A percentile compares a stretch with the other conserved stretches of the same genome.
Conservation (phyloP, 2,113 vertebrate genomes). For the Xenus cinereus region DNA sequence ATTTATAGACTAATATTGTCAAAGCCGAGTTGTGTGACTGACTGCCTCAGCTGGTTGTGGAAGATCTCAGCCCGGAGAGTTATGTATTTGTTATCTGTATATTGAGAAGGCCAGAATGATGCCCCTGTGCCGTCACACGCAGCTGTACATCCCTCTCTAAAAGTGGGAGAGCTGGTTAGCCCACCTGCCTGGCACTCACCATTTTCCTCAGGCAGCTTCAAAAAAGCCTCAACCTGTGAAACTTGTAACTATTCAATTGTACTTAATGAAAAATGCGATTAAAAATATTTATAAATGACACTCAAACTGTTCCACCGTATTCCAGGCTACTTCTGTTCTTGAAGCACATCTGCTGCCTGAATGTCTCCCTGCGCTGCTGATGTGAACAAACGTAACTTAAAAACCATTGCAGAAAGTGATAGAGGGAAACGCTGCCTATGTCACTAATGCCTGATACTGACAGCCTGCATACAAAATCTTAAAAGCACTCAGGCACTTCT, state of each 20-base stretch:
- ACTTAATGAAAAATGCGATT: background rate
- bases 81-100: background rate
- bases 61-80: background rate
- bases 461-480: conserved; percentile 66
- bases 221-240: background rate
- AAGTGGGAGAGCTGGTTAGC: background rate
- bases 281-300: background rate
- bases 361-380: background rate
- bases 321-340: background rate
- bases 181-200: background rate
- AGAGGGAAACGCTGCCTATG: conserved; percentile 69
- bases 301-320: background rate
- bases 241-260: background rate
- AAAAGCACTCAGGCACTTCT: conserved; percentile 43
- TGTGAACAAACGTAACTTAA: conserved; percentile 44
- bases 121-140: background rate
- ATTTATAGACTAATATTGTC: background rate
- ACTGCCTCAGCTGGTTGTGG: background rate
- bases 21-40: background rate
- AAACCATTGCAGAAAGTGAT: conserved; percentile 45
- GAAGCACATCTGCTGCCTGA: background rate
- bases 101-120: background rate
- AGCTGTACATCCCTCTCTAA: background rate
- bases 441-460: conserved; percentile 61
- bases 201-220: background rate